phyloP scores from a whole-genome alignment of 2,797 vertebrate genomes.

The Euphonia xanthogaster region DNA sequence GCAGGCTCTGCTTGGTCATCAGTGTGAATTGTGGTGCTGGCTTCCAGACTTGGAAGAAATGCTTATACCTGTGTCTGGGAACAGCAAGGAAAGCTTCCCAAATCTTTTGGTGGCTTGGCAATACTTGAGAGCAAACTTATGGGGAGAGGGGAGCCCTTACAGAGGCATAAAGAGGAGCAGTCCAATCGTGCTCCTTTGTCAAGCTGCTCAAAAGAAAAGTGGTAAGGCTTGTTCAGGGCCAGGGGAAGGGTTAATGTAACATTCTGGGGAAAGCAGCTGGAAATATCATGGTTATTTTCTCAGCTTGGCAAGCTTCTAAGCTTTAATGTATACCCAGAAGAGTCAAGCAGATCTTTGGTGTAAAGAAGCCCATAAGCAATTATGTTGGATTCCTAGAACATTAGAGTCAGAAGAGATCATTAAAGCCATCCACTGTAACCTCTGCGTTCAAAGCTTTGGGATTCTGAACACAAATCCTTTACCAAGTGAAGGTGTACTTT shows the following conservation, averaged over 20 bases:
- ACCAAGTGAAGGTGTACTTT: neutral
- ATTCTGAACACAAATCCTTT: neutral
- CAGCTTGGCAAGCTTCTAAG: neutral
- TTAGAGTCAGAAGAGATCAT: neutral
- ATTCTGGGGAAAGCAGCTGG: neutral
- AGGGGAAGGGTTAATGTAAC: neutral
- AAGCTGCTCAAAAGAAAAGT: neutral
- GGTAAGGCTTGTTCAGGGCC: neutral
- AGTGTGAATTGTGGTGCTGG: neutral
- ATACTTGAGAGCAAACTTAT: fast-evolving
- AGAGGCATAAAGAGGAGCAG: neutral
- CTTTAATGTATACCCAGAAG: neutral
- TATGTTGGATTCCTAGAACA: neutral
- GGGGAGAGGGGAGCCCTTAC: fast-evolving
- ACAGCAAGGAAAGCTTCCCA: neutral
- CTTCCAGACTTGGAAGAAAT: neutral
- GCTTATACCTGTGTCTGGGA: neutral
- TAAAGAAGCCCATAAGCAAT: neutral
- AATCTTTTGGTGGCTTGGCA: neutral
- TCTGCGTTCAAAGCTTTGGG: neutral
- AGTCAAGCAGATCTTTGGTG: neutral
- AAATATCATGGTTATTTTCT: neutral
- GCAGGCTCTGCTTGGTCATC: neutral
- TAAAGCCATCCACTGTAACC: neutral
- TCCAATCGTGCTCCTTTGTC: neutral